Conservation (phyloP, 2,888 invertebrate genomes). For the Hetaerina titia region DNA sequence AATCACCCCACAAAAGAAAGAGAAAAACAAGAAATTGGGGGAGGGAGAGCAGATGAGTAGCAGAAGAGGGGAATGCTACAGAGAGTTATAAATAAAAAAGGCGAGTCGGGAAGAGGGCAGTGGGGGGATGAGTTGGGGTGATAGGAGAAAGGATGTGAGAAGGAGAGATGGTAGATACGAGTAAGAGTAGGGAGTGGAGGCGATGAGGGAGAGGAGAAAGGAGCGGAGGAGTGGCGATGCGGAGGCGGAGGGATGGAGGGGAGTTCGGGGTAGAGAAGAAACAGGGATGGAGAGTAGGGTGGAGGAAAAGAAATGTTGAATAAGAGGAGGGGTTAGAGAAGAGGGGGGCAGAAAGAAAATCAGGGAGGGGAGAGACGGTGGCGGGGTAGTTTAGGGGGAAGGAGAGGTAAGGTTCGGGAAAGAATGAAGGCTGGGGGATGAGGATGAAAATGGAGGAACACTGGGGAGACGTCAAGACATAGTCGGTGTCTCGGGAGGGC, state of each 20-base stretch:
- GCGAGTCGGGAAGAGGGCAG: no score
- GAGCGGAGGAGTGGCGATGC: background rate
- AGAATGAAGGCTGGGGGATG: constrained; percentile 8
- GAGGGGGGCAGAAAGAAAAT: constrained; percentile 63
- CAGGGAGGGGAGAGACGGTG: constrained; percentile 44
- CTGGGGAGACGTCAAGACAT: constrained; percentile 68
- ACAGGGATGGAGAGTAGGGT: constrained; percentile 69
- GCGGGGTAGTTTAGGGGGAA: constrained; percentile 10
- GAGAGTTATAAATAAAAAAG: no score
- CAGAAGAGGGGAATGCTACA: background rate
- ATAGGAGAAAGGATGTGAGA: background rate
- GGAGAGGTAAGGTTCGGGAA: background rate
- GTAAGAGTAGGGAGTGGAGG: background rate
- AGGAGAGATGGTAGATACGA: background rate
- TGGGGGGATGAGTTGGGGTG: background rate
- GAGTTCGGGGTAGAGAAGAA: background rate
- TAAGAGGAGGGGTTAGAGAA: constrained; percentile 25
- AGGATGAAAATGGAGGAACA: background rate
- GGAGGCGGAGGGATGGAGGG: background rate
- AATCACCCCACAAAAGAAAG: constrained; percentile 12
- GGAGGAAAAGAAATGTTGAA: constrained; percentile 46
- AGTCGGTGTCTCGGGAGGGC: background rate
- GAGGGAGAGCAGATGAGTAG: background rate
- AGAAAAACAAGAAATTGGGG: background rate
- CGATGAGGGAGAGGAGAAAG: background rate